A percentile compares a stretch with the other conserved stretches of the same genome.
These are phyloP conservation scores for Heteronetta atricapilla DNA, from an alignment of 2,113 vertebrate species.

Conservation along the genomic window DNA sequence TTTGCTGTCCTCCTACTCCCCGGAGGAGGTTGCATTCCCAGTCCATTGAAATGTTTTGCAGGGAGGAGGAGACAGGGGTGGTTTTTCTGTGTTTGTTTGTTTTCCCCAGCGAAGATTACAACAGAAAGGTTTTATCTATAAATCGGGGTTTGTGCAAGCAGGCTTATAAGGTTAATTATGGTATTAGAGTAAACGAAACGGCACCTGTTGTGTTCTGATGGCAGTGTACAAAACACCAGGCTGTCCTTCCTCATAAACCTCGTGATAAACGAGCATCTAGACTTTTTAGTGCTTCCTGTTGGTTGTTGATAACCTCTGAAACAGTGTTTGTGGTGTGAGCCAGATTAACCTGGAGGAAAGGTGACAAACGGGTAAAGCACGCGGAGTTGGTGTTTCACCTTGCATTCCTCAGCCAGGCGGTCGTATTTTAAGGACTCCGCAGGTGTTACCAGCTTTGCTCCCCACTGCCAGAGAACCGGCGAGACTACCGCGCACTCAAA, in stretches of 20 bases:
- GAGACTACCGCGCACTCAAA: neutral
- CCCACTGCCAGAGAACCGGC: neutral
- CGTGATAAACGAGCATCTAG: neutral
- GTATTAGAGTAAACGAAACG: neutral
- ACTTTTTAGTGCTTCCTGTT: neutral
- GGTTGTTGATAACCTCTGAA: neutral
- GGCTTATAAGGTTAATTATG: neutral
- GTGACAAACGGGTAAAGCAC: neutral
- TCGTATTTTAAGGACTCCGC: neutral
- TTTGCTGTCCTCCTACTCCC: neutral
- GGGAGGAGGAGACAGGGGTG: neutral
- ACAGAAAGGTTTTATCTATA: neutral
- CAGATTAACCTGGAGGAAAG: neutral
- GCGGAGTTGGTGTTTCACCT: neutral
- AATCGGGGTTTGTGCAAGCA: neutral
- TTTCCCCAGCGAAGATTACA: neutral
- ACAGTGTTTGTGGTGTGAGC: neutral
- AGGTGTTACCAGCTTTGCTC: neutral
- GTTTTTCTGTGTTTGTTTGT: neutral
- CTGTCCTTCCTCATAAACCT: neutral
- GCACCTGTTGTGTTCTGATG: neutral
- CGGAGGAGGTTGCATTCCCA: neutral
- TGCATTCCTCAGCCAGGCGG: neutral
- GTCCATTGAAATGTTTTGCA: neutral
- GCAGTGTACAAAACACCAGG: neutral